phyloP scores from a whole-genome alignment of 2,113 vertebrate genomes.

The Brachyhypopomus gauderio region DNA sequence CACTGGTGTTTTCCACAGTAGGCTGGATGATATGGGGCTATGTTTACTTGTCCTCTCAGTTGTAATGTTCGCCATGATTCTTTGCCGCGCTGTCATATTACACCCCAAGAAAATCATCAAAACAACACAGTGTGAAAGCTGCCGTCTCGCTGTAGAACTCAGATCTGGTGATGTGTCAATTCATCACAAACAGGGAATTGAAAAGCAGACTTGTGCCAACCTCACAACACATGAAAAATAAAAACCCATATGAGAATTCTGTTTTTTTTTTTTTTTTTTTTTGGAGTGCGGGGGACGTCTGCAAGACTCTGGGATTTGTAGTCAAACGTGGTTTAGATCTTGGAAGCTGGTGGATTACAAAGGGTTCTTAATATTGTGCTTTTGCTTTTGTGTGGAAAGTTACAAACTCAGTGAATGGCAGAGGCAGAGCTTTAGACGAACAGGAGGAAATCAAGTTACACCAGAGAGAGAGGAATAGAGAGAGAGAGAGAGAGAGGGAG shows the following conservation, averaged over 20 bases:
- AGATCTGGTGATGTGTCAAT: not conserved
- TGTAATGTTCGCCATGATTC: not conserved
- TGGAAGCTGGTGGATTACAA: constrained; percentile 1
- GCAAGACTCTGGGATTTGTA: constrained; percentile 14
- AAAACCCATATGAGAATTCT: not conserved
- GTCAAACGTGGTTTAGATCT: constrained; percentile 14
- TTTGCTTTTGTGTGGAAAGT: constrained; percentile 11
- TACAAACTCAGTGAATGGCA: constrained; percentile 6
- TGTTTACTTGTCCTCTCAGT: not conserved
- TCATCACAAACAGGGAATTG: not conserved
- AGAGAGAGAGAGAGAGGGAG: too few species aligned
- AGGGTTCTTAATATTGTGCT: not conserved
- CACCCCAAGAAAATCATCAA: too few species aligned
- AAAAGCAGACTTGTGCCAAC: not conserved
- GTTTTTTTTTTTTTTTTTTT: not conserved
- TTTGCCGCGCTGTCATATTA: not conserved
- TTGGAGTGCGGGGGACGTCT: not conserved
- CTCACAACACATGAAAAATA: not conserved
- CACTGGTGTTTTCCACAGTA: not conserved
- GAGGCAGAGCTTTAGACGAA: not conserved
- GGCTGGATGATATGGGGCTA: not conserved
- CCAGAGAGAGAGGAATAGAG: not conserved
- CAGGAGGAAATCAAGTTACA: not conserved
- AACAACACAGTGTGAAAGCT: not conserved
- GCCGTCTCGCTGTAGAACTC: not conserved